Percentiles rank a stretch among this genome's conserved stretches.
phyloP scores from a whole-genome alignment of 2,113 vertebrate species.

The Camelus dromedarius region DNA sequence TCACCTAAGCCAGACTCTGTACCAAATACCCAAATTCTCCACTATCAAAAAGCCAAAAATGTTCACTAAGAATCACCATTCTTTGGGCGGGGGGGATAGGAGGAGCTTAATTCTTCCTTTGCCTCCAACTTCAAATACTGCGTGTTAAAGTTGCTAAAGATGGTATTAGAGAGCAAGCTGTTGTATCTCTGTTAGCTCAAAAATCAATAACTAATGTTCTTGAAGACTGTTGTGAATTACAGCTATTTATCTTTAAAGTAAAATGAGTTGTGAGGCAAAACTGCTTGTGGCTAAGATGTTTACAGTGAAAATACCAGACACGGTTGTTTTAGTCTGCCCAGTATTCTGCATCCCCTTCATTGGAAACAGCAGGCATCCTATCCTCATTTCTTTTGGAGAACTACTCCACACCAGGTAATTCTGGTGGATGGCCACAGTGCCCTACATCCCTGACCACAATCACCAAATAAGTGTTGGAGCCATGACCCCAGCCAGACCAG shows the following conservation, averaged over 20 bases:
- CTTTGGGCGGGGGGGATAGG: too few relatives aligned
- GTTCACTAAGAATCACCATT: not conserved
- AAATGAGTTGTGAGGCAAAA: not conserved
- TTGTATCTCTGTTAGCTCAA: not conserved
- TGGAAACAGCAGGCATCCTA: not conserved
- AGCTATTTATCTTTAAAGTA: not conserved
- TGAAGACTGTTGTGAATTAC: not conserved
- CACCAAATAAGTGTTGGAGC: not conserved
- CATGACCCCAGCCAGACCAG: not conserved
- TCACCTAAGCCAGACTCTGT: not conserved
- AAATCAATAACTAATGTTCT: not conserved
- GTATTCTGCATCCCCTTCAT: not conserved
- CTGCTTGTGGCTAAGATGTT: not conserved
- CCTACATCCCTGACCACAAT: not conserved
- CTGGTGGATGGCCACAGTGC: not conserved
- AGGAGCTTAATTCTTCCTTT: not conserved
- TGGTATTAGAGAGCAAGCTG: not conserved
- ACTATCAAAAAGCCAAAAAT: not conserved
- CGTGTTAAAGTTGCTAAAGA: not conserved
- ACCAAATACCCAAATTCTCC: not conserved
- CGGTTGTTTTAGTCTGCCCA: not conserved
- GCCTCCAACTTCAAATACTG: not conserved
- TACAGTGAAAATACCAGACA: not conserved
- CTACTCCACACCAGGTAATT: not conserved
- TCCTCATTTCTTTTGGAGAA: not conserved